Base-by-base conservation (phyloP, 2,113 vertebrate species). In the Sciurus niger region DNA sequence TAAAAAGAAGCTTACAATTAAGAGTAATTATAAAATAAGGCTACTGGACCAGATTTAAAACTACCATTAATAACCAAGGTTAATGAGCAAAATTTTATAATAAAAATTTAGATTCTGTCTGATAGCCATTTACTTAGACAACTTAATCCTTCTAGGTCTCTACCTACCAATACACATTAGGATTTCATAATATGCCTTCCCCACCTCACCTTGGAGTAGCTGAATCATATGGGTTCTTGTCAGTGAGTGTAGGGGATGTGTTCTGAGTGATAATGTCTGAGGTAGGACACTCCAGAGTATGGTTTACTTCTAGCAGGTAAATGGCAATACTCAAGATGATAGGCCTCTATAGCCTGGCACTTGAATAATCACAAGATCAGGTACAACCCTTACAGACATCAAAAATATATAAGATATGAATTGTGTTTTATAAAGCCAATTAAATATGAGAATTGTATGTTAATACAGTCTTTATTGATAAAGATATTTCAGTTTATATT, bases 1-100 rank as follows among this genome's bases (percentile, higher is more conserved):
- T 84, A 40, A 92, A 85, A 84, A 24, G 3, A 90, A 90, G 58
- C 24, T 43, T 85, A 34, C 28, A 6, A 60, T 53, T 20, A 85
- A 63, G 20, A 90, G 18, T 34, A 82, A 85, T n/a, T 51, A 88
- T 94, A 84, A 90, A 89, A 82, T 82, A 67, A 76, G 51, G 4
- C 14, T 79, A 53, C 8, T 72, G 55, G n/a, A 63, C 18, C 9
- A 79, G 48, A 32, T 70, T 55, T 18, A 91, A 79, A 73, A 72
- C 40, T 53, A 43, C 16, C 14, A 84, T 65, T 77, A 78, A 43
- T 86, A 34, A 89, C 43, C 17, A 91, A 32, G 7, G 9, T 51
- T 13, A 76, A 86, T 63, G 40, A 86, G 72, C 25, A 63, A 85
- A 63, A 70, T 9, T 68, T 84, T 78, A 28, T 46, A 78, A 70